phyloP scores from a whole-genome alignment of 2,888 invertebrate species.

The Bombylius discolor region DNA sequence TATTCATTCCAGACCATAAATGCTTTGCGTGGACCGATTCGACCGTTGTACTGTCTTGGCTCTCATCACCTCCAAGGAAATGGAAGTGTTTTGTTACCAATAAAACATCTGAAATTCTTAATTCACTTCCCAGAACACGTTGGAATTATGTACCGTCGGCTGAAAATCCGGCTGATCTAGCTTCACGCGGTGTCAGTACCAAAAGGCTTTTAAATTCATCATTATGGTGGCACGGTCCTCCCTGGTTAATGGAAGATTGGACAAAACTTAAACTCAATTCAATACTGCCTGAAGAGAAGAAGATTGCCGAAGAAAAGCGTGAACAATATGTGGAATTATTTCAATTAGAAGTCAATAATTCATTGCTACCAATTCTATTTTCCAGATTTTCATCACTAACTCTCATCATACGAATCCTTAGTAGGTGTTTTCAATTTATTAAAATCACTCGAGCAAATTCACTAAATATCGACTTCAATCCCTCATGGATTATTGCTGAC shows the following conservation, averaged over 20 bases:
- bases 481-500: no score
- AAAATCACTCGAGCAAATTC: background rate
- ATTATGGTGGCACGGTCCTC: constrained; percentile 15
- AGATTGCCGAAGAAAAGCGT: no score
- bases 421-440: background rate
- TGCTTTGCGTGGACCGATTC: constrained; percentile 14
- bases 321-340: no score
- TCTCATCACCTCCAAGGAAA: constrained; percentile 12
- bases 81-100: constrained; percentile 19
- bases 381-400: background rate
- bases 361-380: background rate
- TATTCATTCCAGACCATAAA: background rate
- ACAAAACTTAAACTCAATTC: background rate
- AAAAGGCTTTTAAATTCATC: background rate
- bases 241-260: constrained; percentile 5
- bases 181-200: constrained; percentile 14
- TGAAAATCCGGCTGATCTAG: constrained; percentile 17
- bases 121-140: background rate
- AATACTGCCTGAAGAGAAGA: no score
- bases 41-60: constrained; percentile 16
- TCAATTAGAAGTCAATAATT: no score
- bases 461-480: no score
- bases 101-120: constrained; percentile 14
- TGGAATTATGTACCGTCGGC: constrained; percentile 16
- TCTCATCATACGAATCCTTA: background rate